phyloP scores from a whole-genome alignment of 2,113 vertebrate species.

The Phycodurus eques region DNA sequence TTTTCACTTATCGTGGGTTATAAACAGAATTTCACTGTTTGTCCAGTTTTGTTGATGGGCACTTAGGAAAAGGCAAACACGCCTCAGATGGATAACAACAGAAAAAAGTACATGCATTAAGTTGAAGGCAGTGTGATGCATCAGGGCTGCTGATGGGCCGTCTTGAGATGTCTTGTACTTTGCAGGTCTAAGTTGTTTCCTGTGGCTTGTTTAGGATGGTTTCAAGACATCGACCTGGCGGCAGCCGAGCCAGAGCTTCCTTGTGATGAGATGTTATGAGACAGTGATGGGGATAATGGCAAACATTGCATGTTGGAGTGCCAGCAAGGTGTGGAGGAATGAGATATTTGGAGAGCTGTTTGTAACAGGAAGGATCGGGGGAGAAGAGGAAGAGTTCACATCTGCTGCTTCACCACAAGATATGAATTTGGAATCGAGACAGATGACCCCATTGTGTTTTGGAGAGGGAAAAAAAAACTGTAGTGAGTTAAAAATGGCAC shows the following conservation, averaged over 20 bases:
- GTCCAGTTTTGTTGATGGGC: constrained; percentile 32
- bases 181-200: constrained; percentile 27
- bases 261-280: constrained; percentile 54
- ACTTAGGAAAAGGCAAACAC: constrained; percentile 33
- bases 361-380: constrained; percentile 15
- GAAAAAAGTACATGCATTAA: constrained; percentile 7
- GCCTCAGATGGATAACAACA: constrained; percentile 20
- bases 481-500: constrained; percentile 11
- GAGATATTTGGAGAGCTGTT: constrained; percentile 27
- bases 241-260: constrained; percentile 31
- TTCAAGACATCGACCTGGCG: constrained; percentile 34
- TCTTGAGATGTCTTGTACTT: constrained; percentile 33
- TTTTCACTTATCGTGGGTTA: neutral
- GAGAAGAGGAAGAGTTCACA: constrained; percentile 32
- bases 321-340: constrained; percentile 39
- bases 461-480: neutral
- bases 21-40: constrained; percentile 25
- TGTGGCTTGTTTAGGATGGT: constrained; percentile 27
- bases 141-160: constrained; percentile 25
- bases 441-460: constrained; percentile 29
- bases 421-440: constrained; percentile 33
- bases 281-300: constrained; percentile 34
- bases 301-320: constrained; percentile 25
- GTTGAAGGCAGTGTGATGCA: constrained; percentile 18
- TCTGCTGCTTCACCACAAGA: constrained; percentile 16